phyloP scores from a whole-genome alignment of 2,797 vertebrate genomes.

The Lacerta viridis region DNA sequence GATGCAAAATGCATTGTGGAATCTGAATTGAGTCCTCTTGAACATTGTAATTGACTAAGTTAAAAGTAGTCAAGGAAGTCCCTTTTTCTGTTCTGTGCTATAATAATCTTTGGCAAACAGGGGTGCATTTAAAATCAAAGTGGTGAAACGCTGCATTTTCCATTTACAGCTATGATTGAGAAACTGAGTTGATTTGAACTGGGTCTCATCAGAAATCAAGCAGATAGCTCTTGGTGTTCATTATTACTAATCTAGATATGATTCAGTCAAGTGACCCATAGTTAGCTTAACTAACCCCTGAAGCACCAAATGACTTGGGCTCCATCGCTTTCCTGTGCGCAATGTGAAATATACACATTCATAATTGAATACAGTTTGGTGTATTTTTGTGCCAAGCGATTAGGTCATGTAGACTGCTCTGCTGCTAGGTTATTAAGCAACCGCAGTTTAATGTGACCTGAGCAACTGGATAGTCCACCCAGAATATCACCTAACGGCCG shows the following conservation, averaged over 20 bases:
- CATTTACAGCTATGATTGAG: neutral
- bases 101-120: neutral
- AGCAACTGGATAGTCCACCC: neutral
- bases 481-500: conserved; percentile 25
- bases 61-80: neutral
- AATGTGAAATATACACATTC: conserved; percentile 56
- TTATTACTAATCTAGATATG: conserved; percentile 35
- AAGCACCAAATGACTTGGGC: conserved; percentile 16
- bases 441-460: neutral
- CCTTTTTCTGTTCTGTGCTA: neutral
- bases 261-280: conserved; percentile 30
- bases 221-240: conserved; percentile 14
- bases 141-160: neutral
- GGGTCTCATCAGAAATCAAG: conserved; percentile 15
- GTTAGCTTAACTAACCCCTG: conserved; percentile 43
- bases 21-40: neutral
- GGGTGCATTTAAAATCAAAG: neutral
- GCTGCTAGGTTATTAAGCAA: conserved; percentile 34
- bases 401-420: conserved; percentile 53
- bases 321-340: conserved; percentile 33
- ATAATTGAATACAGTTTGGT: conserved; percentile 56
- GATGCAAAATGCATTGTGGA: neutral
- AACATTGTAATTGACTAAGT: neutral
- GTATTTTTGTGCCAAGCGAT: conserved; percentile 57
- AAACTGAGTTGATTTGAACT: conserved; percentile 25